These are phyloP conservation scores for Arremon aurantiirostris DNA, from an alignment of 2,797 vertebrate genomes.

Conservation along the genomic window DNA sequence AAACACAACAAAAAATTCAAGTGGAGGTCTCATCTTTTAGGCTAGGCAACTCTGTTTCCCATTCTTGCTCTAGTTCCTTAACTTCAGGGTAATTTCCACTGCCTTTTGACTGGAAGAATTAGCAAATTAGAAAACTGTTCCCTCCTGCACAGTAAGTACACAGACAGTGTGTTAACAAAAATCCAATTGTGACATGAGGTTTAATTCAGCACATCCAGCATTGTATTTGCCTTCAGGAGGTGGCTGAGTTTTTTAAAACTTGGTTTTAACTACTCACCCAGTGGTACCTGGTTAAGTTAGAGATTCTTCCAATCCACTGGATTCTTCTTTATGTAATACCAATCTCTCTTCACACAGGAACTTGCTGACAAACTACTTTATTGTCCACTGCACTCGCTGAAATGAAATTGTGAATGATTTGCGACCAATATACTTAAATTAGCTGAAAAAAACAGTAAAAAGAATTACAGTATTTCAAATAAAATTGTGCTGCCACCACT, in stretches of 20 bases:
- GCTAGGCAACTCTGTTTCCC: not conserved
- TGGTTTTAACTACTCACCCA: not conserved
- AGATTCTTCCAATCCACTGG: not conserved
- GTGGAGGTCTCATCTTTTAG: not conserved
- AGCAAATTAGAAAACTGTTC: not conserved
- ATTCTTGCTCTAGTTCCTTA: not conserved
- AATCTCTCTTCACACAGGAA: not conserved
- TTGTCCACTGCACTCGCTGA: not conserved
- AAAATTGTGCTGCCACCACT: not conserved
- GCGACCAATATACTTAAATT: not conserved
- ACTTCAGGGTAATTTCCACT: not conserved
- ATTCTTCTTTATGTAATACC: not conserved
- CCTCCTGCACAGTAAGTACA: not conserved
- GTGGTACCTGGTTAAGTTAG: not conserved
- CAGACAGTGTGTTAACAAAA: fast-evolving
- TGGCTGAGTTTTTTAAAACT: not conserved
- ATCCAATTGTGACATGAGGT: not conserved
- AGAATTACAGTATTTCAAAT: not conserved
- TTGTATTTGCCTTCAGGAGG: not conserved
- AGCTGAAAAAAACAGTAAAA: not conserved
- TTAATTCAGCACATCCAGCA: not conserved
- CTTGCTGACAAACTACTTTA: not conserved
- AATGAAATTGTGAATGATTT: not conserved
- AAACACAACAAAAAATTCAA: not conserved
- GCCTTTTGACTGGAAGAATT: not conserved